Evolutionary conservation across 2,888 invertebrate genomes (phyloP).

Genomic region (Machimus rusticus): DNA sequence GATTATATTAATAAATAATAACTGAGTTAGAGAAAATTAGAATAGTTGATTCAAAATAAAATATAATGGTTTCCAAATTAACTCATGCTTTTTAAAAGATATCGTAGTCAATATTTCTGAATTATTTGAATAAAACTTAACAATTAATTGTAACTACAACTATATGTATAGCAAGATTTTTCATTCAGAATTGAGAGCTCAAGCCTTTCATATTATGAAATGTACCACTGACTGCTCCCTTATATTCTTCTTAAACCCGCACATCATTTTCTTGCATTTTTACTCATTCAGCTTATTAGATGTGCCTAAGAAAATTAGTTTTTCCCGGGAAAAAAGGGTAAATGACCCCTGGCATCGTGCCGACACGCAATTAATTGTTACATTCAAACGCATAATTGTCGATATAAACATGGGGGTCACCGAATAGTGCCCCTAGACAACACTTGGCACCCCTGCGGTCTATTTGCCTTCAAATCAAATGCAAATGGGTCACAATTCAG

Average conservation of each 20-base stretch:
- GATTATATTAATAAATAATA: no score
- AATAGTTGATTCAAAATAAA: no score
- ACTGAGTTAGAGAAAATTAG: no score
- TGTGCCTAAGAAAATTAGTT: background rate
- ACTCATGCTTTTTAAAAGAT: no score
- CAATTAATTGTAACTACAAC: no score
- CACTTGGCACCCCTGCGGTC: background rate
- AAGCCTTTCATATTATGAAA: background rate
- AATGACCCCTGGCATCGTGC: background rate
- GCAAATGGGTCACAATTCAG: constrained; percentile 37
- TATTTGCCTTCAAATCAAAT: constrained; percentile 8
- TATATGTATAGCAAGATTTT: no score
- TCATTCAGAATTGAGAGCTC: background rate
- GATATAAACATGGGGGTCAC: constrained; percentile 38
- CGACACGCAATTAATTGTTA: constrained; percentile 34
- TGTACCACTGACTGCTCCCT: background rate
- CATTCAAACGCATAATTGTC: constrained; percentile 36
- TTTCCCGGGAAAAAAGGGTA: background rate
- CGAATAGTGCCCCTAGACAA: background rate
- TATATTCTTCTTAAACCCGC: background rate
- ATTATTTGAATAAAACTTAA: no score
- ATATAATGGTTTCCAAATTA: no score
- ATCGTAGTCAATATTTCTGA: no score
- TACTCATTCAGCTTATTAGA: background rate
- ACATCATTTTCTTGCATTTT: background rate